Base-by-base conservation (phyloP, 2,888 invertebrate genomes). In the Theristus sp. region DNA sequence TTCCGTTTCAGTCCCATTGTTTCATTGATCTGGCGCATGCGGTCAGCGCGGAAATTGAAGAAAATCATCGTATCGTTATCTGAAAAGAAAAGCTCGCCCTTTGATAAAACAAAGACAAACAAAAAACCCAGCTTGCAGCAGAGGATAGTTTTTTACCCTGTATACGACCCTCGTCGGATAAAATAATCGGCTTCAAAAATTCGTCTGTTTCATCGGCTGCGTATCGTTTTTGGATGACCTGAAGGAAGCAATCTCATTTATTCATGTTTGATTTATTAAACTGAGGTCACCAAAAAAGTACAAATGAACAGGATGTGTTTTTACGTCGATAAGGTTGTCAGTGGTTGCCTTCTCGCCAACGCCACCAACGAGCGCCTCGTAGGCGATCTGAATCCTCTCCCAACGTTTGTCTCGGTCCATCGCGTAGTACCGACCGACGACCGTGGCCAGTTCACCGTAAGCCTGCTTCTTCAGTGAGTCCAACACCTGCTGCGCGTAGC, bases 41-140 rank as follows among this genome's bases (percentile, higher is more conserved):
- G 67, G 66, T 77, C 77, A n/a, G 77, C 72, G 57, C 77, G 71
- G 64, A 72, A 77, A 63, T 77, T 73, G 65, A 77, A 73, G 67
- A 77, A 77, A n/a, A 77, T 62, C 53, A 78, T 61, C 24, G 77
- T 77, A 64, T 77, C 77, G 58, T 70, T 69, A 61, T 76, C 75
- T 71, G 61, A 61, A 65, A 38, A 10, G 38, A 38, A 24, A 3
- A 49, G 17, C 38, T 38, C 17, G 6, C 38, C 17, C 38, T 38
- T 38, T 52, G 52, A 3, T 24, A 49, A 49, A 24, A 17, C 20
- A 49, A 20, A 20, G 13, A 58, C 46, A 27, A 25, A n/a, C 3
- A 46, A n/a, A n/a, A n/a, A n/a, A n/a, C n/a, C n/a, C n/a, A n/a
- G n/a, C n/a, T n/a, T n/a, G n/a, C n/a, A n/a, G n/a, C n/a, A n/a